These are phyloP conservation scores for Willowsia nigromaculata DNA, from an alignment of 2,888 invertebrate genomes.

Conservation along the genomic window DNA sequence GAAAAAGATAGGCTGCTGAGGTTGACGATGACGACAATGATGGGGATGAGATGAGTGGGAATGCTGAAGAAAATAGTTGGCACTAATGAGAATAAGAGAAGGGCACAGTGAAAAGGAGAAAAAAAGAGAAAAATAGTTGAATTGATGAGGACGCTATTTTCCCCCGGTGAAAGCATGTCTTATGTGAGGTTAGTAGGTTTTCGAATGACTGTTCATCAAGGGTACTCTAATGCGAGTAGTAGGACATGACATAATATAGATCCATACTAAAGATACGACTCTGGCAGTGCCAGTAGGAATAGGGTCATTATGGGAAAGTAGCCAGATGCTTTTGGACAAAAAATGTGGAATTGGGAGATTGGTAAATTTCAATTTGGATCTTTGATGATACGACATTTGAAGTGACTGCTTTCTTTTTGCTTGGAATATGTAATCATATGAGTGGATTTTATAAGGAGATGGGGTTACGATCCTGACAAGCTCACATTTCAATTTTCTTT, in stretches of 20 bases:
- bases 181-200: slow-evolving; percentile 10
- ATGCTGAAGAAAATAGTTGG: not conserved
- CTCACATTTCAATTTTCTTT: too few species aligned
- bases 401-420: not conserved
- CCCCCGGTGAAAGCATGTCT: not conserved
- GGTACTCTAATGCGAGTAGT: not conserved
- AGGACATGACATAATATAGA: not conserved
- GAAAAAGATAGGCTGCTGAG: not conserved
- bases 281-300: not conserved
- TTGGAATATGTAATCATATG: too few species aligned
- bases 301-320: slow-evolving; percentile 29
- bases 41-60: slow-evolving; percentile 3
- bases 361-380: not conserved
- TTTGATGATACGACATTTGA: not conserved
- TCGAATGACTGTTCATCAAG: not conserved
- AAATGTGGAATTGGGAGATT: not conserved
- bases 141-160: not conserved
- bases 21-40: not conserved
- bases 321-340: not conserved
- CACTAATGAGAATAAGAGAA: not conserved
- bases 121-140: not conserved
- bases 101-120: not conserved
- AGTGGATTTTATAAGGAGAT: too few species aligned
- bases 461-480: too few species aligned
- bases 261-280: not conserved